Percentiles rank a stretch among this genome's conserved stretches.
Conservation (phyloP, 92 coral and sea anemone genomes). For the Epizoanthus illoricatus region DNA sequence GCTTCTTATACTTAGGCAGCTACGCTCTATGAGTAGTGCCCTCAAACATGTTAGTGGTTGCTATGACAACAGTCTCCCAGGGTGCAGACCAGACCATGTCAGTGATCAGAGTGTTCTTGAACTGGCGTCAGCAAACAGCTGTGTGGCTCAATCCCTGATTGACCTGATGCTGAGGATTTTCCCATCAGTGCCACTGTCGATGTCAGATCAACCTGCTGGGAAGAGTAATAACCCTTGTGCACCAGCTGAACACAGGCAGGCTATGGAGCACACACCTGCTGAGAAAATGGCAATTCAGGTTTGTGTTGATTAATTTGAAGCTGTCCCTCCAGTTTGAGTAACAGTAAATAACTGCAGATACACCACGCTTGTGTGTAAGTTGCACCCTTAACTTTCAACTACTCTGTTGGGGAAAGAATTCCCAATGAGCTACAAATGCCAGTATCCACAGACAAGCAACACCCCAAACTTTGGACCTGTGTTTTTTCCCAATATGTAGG, state of each 20-base stretch:
- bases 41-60: constrained; percentile 36
- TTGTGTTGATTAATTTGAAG: constrained; percentile 4
- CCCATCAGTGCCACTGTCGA: constrained; percentile 59
- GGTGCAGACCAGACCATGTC: constrained; percentile 30
- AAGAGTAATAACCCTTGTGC: constrained; percentile 39
- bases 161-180: constrained; percentile 43
- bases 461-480: too few relatives aligned
- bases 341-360: neutral
- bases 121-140: constrained; percentile 73
- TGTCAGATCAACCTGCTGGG: constrained; percentile 46
- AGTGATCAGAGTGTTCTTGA: constrained; percentile 82
- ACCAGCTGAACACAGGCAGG: constrained; percentile 49
- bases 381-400: neutral
- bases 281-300: constrained; percentile 91
- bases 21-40: neutral
- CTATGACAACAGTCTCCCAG: constrained; percentile 12
- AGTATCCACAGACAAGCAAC: too few relatives aligned
- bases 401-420: too few relatives aligned
- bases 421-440: too few relatives aligned
- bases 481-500: too few relatives aligned
- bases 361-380: too few relatives aligned
- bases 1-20: constrained; percentile 6
- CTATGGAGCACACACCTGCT: constrained; percentile 81
- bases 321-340: neutral
- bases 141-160: constrained; percentile 68